phyloP scores from a whole-genome alignment of 2,888 invertebrate species.

The Bembecia ichneumoniformis region DNA sequence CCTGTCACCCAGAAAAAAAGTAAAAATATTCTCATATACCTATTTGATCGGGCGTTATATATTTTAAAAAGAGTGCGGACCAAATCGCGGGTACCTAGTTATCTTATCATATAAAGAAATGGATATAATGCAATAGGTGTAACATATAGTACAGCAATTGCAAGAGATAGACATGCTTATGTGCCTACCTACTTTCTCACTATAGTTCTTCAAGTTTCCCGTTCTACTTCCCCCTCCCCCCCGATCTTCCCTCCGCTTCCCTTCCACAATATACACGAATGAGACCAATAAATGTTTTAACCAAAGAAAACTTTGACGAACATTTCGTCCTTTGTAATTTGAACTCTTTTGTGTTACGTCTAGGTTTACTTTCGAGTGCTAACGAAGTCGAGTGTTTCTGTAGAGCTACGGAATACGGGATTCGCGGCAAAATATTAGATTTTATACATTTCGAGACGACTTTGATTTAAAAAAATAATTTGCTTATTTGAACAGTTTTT shows the following conservation, averaged over 20 bases:
- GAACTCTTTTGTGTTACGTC: slow-evolving; percentile 21
- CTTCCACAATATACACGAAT: neutral
- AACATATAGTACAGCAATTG: too few relatives aligned
- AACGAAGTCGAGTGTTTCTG: slow-evolving; percentile 10
- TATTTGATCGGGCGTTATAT: too few relatives aligned
- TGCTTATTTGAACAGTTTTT: too few relatives aligned
- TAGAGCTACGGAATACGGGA: slow-evolving; percentile 14
- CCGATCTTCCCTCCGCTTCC: neutral
- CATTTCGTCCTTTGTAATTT: slow-evolving; percentile 20
- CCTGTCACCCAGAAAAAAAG: too few relatives aligned
- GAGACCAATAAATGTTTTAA: slow-evolving; percentile 18
- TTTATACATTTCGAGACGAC: neutral
- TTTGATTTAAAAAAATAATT: too few relatives aligned
- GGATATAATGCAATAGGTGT: too few relatives aligned
- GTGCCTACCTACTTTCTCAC: too few relatives aligned
- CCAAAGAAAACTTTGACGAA: slow-evolving; percentile 21
- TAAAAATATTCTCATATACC: too few relatives aligned
- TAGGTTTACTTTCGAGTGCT: slow-evolving; percentile 24
- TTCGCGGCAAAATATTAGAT: neutral
- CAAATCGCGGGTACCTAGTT: too few relatives aligned
- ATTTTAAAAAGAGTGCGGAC: too few relatives aligned
- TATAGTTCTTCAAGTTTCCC: neutral
- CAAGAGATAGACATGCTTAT: too few relatives aligned
- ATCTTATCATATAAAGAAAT: too few relatives aligned
- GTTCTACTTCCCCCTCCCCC: neutral